Evolutionary conservation across 92 coral and sea anemone species (phyloP).

Genomic region (Epizoanthus stellaris): DNA sequence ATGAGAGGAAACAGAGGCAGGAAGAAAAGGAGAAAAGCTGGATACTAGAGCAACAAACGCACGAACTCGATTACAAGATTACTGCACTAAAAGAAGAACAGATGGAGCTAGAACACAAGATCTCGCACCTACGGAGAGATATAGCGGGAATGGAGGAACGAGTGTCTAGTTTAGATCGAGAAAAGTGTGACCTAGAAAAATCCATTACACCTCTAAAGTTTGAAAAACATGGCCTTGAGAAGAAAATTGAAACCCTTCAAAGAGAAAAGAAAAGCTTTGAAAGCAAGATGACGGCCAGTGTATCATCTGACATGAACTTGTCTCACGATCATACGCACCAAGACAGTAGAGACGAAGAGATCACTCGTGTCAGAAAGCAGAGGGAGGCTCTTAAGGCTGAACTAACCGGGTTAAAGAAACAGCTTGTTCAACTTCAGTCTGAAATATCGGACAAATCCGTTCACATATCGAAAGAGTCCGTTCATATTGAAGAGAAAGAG

Average conservation of each 20-base stretch:
- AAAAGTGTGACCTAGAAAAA: conserved; percentile 55
- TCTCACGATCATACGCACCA: conserved; percentile 53
- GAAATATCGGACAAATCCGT: conserved; percentile 42
- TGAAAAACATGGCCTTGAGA: conserved; percentile 63
- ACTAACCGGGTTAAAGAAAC: conserved; percentile 51
- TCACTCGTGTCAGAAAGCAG: conserved; percentile 59
- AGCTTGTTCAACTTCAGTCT: conserved; percentile 49
- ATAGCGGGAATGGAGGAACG: conserved; percentile 65
- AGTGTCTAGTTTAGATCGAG: conserved; percentile 45
- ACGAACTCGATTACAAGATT: conserved; percentile 62
- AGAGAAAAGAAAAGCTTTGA: conserved; percentile 46
- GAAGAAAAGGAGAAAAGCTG: conserved; percentile 34
- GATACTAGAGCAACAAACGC: conserved; percentile 58
- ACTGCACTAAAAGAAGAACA: conserved; percentile 70
- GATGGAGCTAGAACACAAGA: conserved; percentile 59
- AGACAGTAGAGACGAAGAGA: conserved; percentile 58
- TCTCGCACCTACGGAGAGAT: conserved; percentile 73
- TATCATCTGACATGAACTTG: not conserved
- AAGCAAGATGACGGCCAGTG: not conserved
- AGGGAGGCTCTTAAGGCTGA: conserved; percentile 68
- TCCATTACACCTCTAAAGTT: conserved; percentile 47
- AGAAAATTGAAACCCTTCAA: conserved; percentile 54
- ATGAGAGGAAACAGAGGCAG: conserved; percentile 12
- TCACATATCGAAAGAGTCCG: conserved; percentile 60
- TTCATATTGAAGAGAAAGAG: conserved; percentile 60